A percentile compares a stretch with the other conserved stretches of the same genome.
Evolutionary conservation across 2,797 vertebrate genomes (phyloP).

Genomic region (Acrossocheilus fasciatus): DNA sequence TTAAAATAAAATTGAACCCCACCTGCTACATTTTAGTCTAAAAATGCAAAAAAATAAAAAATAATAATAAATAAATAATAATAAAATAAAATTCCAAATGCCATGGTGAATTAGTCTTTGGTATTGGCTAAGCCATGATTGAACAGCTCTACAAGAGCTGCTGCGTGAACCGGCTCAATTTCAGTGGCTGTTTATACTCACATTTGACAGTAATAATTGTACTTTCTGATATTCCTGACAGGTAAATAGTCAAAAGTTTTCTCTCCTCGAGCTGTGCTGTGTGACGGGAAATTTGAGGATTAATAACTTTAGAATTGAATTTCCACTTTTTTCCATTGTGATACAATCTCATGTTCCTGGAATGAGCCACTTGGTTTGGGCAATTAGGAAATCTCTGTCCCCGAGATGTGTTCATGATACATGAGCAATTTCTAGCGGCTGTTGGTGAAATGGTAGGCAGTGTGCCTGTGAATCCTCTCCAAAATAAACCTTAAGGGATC

Average conservation of each 20-base stretch:
- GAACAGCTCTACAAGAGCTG: neutral
- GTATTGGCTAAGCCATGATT: neutral
- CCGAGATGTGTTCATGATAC: neutral
- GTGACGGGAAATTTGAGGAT: constrained; percentile 29
- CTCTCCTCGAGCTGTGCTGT: constrained; percentile 22
- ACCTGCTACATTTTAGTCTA: neutral
- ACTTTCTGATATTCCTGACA: constrained; percentile 40
- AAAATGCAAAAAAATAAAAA: neutral
- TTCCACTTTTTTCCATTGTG: constrained; percentile 9
- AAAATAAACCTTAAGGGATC: constrained; percentile 42
- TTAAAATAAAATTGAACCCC: neutral
- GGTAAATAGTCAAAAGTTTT: constrained; percentile 39
- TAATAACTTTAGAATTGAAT: constrained; percentile 48
- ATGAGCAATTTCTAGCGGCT: neutral
- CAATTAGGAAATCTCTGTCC: constrained; percentile 17
- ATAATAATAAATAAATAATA: too few species aligned
- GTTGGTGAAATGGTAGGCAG: constrained; percentile 16
- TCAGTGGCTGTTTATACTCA: neutral
- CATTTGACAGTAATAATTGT: constrained; percentile 37
- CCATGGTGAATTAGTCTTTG: neutral
- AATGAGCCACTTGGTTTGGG: constrained; percentile 25
- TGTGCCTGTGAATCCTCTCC: constrained; percentile 28
- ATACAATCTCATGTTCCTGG: constrained; percentile 25
- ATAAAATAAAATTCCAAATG: neutral
- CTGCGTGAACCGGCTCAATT: neutral